Evolutionary conservation across 2,888 invertebrate species (phyloP).

Genomic region (Chrysolina oricalcia): DNA sequence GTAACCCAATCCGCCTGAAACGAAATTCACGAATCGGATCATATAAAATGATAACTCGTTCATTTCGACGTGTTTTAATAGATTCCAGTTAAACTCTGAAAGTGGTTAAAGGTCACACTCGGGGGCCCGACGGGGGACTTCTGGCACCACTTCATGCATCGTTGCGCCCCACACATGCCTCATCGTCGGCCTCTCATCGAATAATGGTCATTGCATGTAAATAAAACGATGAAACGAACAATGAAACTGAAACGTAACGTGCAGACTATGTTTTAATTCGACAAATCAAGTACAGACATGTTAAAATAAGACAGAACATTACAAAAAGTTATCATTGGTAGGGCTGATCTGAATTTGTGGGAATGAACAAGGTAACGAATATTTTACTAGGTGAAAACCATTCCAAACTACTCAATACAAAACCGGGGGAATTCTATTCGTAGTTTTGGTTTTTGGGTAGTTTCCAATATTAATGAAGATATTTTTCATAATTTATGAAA

Average conservation of each 20-base stretch:
- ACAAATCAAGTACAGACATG: conserved; percentile 1
- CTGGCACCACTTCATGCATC: conserved; percentile 75
- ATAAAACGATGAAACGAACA: conserved; percentile 67
- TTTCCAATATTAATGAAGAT: too few relatives aligned
- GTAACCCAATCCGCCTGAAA: background rate
- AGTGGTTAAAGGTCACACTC: conserved; percentile 55
- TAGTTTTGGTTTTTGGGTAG: too few relatives aligned
- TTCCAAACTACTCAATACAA: too few relatives aligned
- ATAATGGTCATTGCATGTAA: conserved; percentile 70
- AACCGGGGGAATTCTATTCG: too few relatives aligned
- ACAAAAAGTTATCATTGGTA: too few relatives aligned
- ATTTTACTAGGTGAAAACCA: too few relatives aligned
- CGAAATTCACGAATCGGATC: background rate
- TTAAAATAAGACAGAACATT: background rate
- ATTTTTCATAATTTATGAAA: too few relatives aligned
- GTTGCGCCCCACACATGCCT: conserved; percentile 74
- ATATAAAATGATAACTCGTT: conserved; percentile 17
- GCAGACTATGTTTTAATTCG: conserved; percentile 1
- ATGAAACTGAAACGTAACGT: conserved; percentile 36
- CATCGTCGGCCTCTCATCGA: conserved; percentile 66
- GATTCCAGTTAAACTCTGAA: conserved; percentile 41
- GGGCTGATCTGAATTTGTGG: too few relatives aligned
- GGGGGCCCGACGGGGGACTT: conserved; percentile 67
- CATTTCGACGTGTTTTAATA: conserved; percentile 22
- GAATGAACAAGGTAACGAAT: too few relatives aligned